Evolutionary conservation across 2,797 vertebrate species (phyloP), one percentile per base, ranked within the genome.

Genomic region (Scleropages formosus): DNA sequence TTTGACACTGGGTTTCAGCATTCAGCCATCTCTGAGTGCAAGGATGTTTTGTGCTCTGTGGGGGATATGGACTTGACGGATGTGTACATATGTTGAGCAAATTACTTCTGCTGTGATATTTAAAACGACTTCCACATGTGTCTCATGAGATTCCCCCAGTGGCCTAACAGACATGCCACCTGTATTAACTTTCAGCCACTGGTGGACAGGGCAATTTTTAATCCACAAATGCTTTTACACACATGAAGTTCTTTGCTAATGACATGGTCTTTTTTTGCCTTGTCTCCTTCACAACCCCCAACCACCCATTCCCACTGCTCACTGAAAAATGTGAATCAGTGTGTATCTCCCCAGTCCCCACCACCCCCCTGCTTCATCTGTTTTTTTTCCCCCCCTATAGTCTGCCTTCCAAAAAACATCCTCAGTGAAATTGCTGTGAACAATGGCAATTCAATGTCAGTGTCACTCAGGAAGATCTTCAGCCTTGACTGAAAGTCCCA

Each of bases 141-240:
- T 84, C 84, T 77, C 76, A 80, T 70, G 81, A 76, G 76, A 79
- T 78, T 84, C 72, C 31, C 75, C 82, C 82, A 83, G 84, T 84
- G 85, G 80, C 79, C 80, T 8, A 77, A 78, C 81, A 82, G 87
- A 86, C 82, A 84, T 81, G 84, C 84, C 77, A 58, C 82, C 85
- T 92, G 85, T 89, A 88, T 93, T 92, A 92, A 90, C 80, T 85
- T 87, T 90, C 63, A 87, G 85, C 85, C 75, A 84, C 67, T 79
- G 88, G 87, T 82, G 85, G 79, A 73, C 64, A 75, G 82, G 80
- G 76, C 84, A 77, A 74, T 63, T 64, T 82, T 81, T 83, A 84
- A 87, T 82, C 83, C 83, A 79, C 80, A 76, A 73, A 74, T 75
- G 76, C 83, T 81, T 88, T 88, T 90, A 90, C 84, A 88, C 85